These are phyloP conservation scores for Sebastes umbrosus DNA, from an alignment of 2,797 vertebrate genomes.

Conservation along the genomic window DNA sequence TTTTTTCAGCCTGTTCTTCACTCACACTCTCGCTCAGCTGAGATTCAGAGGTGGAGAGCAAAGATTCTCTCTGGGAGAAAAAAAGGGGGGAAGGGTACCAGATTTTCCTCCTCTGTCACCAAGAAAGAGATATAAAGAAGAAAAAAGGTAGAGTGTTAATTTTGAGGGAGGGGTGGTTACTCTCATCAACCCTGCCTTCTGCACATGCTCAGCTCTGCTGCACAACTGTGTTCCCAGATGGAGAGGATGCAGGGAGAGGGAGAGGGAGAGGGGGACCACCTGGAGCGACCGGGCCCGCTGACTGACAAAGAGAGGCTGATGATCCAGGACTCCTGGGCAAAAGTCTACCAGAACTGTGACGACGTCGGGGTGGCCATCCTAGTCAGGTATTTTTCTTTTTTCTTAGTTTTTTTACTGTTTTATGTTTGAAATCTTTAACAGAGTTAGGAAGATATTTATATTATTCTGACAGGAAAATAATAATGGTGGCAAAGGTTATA, in stretches of 20 bases:
- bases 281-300: constrained; percentile 87
- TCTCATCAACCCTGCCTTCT: constrained; percentile 48
- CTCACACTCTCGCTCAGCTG: constrained; percentile 66
- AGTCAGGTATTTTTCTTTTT: constrained; percentile 86
- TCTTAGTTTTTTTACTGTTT: constrained; percentile 2
- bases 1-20: constrained; percentile 62
- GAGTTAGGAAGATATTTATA: not conserved
- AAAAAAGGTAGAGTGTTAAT: constrained; percentile 52
- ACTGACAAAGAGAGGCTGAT: constrained; percentile 88
- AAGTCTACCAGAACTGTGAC: constrained; percentile 90
- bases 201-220: constrained; percentile 62
- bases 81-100: constrained; percentile 15
- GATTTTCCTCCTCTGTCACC: constrained; percentile 12
- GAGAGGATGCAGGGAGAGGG: constrained; percentile 90
- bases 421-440: not conserved
- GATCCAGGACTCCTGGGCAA: constrained; percentile 92
- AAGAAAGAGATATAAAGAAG: constrained; percentile 17
- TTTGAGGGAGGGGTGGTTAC: constrained; percentile 34
- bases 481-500: not conserved
- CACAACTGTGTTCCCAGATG: constrained; percentile 80
- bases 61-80: constrained; percentile 42
- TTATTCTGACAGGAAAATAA: not conserved
- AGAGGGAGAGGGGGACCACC: constrained; percentile 87
- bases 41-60: constrained; percentile 65
- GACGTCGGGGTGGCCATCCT: constrained; percentile 92